These are phyloP conservation scores for Oplegnathus fasciatus DNA, from an alignment of 2,113 vertebrate species.

Conservation along the genomic window DNA sequence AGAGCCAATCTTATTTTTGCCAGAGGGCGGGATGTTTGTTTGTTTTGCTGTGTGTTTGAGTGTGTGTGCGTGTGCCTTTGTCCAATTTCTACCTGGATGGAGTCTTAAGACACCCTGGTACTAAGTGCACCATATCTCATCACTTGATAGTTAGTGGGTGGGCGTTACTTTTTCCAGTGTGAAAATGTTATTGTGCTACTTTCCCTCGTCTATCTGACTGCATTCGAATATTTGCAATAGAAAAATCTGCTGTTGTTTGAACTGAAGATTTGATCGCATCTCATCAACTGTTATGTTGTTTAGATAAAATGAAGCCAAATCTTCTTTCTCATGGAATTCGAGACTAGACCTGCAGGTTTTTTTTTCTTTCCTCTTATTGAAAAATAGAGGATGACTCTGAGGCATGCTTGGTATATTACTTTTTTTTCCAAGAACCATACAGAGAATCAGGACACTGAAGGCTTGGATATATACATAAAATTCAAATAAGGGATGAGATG, in stretches of 20 bases:
- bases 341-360: background rate
- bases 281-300: background rate
- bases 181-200: constrained; percentile 26
- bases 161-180: constrained; percentile 26
- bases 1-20: constrained; percentile 35
- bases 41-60: background rate
- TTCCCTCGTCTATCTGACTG: background rate
- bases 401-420: background rate
- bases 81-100: constrained; percentile 37
- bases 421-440: constrained; percentile 4
- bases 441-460: constrained; percentile 35
- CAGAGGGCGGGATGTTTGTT: background rate
- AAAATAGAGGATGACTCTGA: constrained; percentile 26
- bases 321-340: constrained; percentile 6
- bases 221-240: background rate
- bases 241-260: constrained; percentile 8
- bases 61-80: constrained; percentile 9
- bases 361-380: background rate
- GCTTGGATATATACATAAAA: constrained; percentile 32
- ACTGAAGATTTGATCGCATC: background rate
- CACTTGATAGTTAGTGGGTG: constrained; percentile 17
- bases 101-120: constrained; percentile 19
- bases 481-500: constrained; percentile 33
- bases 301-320: constrained; percentile 10
- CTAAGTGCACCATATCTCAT: constrained; percentile 9